Percentiles rank a stretch among this genome's conserved stretches.
These are phyloP conservation scores for Characodon lateralis DNA, from an alignment of 2,797 vertebrate genomes.

Conservation along the genomic window DNA sequence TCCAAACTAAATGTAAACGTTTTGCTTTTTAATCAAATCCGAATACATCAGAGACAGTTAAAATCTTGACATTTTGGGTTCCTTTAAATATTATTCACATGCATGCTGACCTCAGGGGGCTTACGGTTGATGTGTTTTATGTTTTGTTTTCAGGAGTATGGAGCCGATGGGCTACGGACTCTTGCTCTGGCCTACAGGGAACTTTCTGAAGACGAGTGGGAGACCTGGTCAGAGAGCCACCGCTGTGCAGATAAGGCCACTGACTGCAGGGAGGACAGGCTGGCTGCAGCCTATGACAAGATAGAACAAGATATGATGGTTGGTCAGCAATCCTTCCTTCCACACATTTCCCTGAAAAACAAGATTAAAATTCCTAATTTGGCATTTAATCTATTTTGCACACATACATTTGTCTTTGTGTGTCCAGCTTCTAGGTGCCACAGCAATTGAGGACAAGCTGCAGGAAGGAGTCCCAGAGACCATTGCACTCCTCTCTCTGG, in stretches of 20 bases:
- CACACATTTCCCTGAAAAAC: neutral
- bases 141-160: constrained; percentile 83
- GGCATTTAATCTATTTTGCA: neutral
- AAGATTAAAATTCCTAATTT: neutral
- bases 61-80: neutral
- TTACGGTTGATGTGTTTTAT: constrained; percentile 5
- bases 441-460: constrained; percentile 94
- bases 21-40: neutral
- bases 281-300: constrained; percentile 88
- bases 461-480: constrained; percentile 94
- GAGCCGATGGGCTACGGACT: constrained; percentile 88
- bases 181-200: constrained; percentile 90
- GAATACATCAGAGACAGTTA: neutral
- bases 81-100: neutral
- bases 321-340: constrained; percentile 18
- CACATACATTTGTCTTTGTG: constrained; percentile 13
- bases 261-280: constrained; percentile 85
- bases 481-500: constrained; percentile 89
- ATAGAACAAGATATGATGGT: constrained; percentile 94
- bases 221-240: constrained; percentile 84
- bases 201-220: constrained; percentile 87
- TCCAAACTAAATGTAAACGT: neutral
- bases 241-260: constrained; percentile 77
- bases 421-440: constrained; percentile 90
- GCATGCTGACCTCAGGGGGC: constrained; percentile 1